These are phyloP conservation scores for Grammomys surdaster DNA, from an alignment of 2,113 vertebrate genomes.

Conservation along the genomic window DNA sequence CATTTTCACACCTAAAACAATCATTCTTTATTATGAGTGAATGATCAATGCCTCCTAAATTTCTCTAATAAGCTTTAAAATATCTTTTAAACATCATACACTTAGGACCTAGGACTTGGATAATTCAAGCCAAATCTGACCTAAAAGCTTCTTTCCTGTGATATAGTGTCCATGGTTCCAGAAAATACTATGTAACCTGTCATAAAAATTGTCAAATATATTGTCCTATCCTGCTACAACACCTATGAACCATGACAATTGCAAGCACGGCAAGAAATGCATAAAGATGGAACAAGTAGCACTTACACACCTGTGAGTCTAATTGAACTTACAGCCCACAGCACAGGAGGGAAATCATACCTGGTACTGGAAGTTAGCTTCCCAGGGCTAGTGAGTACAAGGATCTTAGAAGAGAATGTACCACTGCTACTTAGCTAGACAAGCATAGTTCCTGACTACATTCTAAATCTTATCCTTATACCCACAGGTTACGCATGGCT, in stretches of 20 bases:
- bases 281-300: not conserved
- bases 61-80: not conserved
- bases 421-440: not conserved
- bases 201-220: no score
- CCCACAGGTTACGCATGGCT: not conserved
- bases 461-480: not conserved
- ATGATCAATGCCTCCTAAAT: not conserved
- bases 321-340: not conserved
- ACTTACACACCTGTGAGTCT: not conserved
- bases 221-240: not conserved
- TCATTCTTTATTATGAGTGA: not conserved
- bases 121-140: not conserved
- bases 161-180: not conserved
- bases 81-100: not conserved
- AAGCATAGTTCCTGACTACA: not conserved
- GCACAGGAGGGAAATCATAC: not conserved
- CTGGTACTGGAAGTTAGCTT: not conserved
- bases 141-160: not conserved
- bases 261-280: not conserved
- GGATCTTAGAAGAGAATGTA: not conserved
- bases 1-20: not conserved
- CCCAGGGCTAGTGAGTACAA: not conserved
- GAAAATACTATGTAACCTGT: not conserved
- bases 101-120: not conserved
- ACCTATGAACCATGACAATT: not conserved